Base-by-base conservation (phyloP, 2,888 invertebrate genomes). In the Sinotaia quadrata region DNA sequence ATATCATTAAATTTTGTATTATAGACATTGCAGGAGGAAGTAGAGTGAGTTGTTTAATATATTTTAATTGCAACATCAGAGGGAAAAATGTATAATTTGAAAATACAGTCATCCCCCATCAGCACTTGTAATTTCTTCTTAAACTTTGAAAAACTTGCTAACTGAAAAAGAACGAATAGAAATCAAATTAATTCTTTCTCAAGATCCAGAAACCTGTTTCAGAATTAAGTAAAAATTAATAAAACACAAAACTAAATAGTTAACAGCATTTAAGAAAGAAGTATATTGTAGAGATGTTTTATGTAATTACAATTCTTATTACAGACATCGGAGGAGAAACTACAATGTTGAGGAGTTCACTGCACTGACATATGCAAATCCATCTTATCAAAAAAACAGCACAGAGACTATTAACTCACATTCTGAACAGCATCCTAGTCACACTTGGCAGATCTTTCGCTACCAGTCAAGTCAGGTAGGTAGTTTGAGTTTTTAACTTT, bases 291-390 rank as follows among this genome's bases (percentile, higher is more conserved):
- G n/a, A n/a, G n/a, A n/a, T n/a, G n/a, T n/a, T n/a, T n/a, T n/a
- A n/a, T n/a, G 31, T 47, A 12, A 31, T 15, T 51, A 29, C 21
- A 51, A 33, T 57, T 34, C 27, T 29, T 37, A 4, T n/a, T 54
- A 49, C 71, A 79, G 78, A 67, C 80, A 81, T 47, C 75, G 77
- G 57, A 76, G 81, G 67, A 74, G 84, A 8, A 74, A 80, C 24
- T 83, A 84, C 62, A 80, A 82, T 47, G 75, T 78, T 12, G 87
- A 86, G 49, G 82, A 81, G 68, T 80, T 82, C 65, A 93, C 93
- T 52, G 93, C 94, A 29, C 91, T 95, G 80, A 94, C 94, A 0
- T 96, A 95, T 88, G 93, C 95, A 56, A 96, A 96, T 90, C 96
- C 96, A 4, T 95, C 95, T 87, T 96, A 96, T 86, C 92, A 92